These are phyloP conservation scores for Ceratosolen solmsi DNA, from an alignment of 1,140 invertebrate genomes.

Conservation along the genomic window DNA sequence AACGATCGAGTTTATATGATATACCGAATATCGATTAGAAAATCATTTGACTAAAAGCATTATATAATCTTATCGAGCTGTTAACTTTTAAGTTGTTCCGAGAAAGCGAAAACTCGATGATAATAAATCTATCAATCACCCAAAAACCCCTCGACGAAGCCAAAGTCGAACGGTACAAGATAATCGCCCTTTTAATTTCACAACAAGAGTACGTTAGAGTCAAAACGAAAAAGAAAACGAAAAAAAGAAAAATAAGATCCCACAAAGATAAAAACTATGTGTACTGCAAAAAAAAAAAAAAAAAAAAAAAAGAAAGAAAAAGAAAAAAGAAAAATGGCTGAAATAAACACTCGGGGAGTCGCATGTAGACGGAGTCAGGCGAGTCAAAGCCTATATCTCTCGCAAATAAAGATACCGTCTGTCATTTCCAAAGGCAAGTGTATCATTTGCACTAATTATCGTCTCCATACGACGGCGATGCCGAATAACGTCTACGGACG, in stretches of 20 bases:
- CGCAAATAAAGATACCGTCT: conserved; percentile 26
- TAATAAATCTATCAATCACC: conserved; percentile 25
- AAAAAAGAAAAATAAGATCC: neutral
- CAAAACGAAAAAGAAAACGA: neutral
- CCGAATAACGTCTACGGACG: neutral
- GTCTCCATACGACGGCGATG: neutral
- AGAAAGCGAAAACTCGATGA: neutral
- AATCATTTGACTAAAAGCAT: conserved; percentile 7
- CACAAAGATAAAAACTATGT: neutral
- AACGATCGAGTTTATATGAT: no score
- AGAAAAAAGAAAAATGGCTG: neutral
- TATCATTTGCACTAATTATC: conserved; percentile 42
- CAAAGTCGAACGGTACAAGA: neutral
- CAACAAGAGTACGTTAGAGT: neutral
- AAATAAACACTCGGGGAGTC: neutral
- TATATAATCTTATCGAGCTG: neutral
- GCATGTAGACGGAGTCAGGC: neutral
- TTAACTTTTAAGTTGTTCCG: conserved; percentile 25
- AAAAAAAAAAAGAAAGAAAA: neutral
- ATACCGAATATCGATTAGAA: no score
- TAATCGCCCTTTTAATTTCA: conserved; percentile 6
- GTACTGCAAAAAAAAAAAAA: neutral
- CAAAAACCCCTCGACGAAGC: neutral
- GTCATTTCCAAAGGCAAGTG: neutral
- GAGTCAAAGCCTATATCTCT: neutral